Percentiles rank a stretch among this genome's conserved stretches.
phyloP scores from a whole-genome alignment of 2,888 invertebrate genomes.

The Drosophila mayaguana region DNA sequence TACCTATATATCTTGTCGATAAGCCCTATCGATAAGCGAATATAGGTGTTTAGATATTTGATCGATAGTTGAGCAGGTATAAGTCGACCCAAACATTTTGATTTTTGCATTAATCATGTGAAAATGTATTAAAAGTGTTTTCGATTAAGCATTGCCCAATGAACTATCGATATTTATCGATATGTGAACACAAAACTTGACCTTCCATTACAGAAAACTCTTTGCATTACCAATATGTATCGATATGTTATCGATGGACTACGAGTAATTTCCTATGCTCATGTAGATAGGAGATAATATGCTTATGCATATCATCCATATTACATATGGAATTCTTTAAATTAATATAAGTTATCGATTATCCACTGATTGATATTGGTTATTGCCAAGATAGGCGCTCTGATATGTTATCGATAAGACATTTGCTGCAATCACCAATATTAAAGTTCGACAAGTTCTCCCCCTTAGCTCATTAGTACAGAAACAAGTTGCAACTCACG shows the following conservation, averaged over 20 bases:
- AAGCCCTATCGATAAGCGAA: not conserved
- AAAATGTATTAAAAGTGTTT: too few relatives aligned
- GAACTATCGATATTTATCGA: not conserved
- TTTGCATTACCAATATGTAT: too few relatives aligned
- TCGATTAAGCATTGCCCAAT: not conserved
- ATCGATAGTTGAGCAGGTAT: not conserved
- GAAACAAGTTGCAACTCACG: conserved; percentile 26
- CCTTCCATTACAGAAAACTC: too few relatives aligned
- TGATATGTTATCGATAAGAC: not conserved
- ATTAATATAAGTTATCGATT: not conserved
- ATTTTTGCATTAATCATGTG: too few relatives aligned
- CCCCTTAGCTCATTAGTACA: conserved; percentile 32
- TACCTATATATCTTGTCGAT: too few relatives aligned
- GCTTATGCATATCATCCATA: too few relatives aligned
- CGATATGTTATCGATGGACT: not conserved
- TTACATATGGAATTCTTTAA: too few relatives aligned
- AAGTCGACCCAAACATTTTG: too few relatives aligned
- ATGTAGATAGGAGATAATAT: too few relatives aligned
- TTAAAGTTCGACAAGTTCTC: not conserved
- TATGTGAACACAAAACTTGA: too few relatives aligned
- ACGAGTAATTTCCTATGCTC: too few relatives aligned
- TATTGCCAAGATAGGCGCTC: not conserved
- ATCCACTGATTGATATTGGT: not conserved
- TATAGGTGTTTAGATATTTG: not conserved
- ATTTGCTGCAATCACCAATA: not conserved